Base-by-base conservation (phyloP, 2,888 invertebrate species). In the Drosophila stalkeri region DNA sequence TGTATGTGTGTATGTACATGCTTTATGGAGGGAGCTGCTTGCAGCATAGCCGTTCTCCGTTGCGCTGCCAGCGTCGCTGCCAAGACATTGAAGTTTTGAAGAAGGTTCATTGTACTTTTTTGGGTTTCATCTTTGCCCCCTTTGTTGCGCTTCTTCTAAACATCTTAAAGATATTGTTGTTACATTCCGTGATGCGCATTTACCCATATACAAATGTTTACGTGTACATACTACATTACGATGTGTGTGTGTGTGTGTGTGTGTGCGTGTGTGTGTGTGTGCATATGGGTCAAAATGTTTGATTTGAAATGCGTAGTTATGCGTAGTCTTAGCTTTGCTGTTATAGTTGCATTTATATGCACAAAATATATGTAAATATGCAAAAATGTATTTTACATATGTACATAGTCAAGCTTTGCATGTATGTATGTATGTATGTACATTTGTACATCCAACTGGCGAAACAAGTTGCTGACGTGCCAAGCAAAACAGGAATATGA, bases 41-140 rank as follows among this genome's bases (percentile, higher is more conserved):
- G 72, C 80, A 80, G 57, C 72, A 79, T 49, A 47, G 62, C 64
- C 12, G 51, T 72, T 64, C 62, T 63, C 67, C 56, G 18, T 51
- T 3, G 60, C 80, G 65, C 64, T 65, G 77, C 56, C 49, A 35
- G 37, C 77, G 60, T 63, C 65, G 52, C 79, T 68, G 73, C 56
- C 59, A 46, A 35, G 62, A 39, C 77, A 64, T 52, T 57, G 60
- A 77, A 74, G 75, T 75, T 75, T 79, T 66, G n/a, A 76, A 76
- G 80, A 81, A 81, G 76, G 84, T 85, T 85, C 84, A 85, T 78
- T 85, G 84, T 78, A 85, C 84, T 86, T 86, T 80, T 86, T 85
- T 70, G 87, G 87, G 74, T 75, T 68, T 74, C 44, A 44, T 66
- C 61, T 70, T 60, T 56, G 65, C 64, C 71, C 68, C 54, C 65